Base-by-base conservation (phyloP, 2,113 vertebrate species). In the Pogonocichla stellata region DNA sequence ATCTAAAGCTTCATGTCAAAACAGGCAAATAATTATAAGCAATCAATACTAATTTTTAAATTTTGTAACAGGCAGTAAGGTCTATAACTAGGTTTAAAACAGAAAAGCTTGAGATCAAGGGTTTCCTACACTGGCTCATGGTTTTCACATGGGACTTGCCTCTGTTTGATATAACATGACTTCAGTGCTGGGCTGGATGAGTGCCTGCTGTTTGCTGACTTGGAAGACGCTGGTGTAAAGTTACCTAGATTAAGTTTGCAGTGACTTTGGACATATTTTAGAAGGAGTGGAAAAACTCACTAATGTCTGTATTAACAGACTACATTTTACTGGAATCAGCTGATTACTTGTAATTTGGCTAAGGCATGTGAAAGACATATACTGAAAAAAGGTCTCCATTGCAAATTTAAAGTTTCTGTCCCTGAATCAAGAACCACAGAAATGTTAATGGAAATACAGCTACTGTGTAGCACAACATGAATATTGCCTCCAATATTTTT, bases 141-240 rank as follows among this genome's bases (percentile, higher is more conserved):
- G 5, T 31, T 92, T 93, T 77, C 34, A 28, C 6, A 0, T 15
- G 33, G 34, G 20, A 38, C 28, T 60, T 19, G 3, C 0, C 42
- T 79, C 14, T 86, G 18, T 8, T 75, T 47, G 15, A 20, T 26
- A 9, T 16, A 36, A 24, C 10, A 24, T 34, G n/a, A 31, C 14
- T 54, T 66, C 22, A 36, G 19, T 19, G 10, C 43, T 31, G 26
- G 8, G 12, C 31, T 65, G 2, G 1, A n/a, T 22, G 4, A 0
- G 1, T 48, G 20, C 22, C 15, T 6, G 0, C 12, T 2, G 0
- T 67, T 51, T 60, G 24, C 31, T 70, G 50, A 16, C 36, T 50
- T 75, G 17, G 23, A 80, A 58, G 47, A 8, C 33, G 60, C 34
- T 83, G 36, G 3, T n/a, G 8, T 45, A 16, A 86, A 53, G 12